phyloP scores from a whole-genome alignment of 1,140 invertebrate genomes.

The Zaprionus davidi region DNA sequence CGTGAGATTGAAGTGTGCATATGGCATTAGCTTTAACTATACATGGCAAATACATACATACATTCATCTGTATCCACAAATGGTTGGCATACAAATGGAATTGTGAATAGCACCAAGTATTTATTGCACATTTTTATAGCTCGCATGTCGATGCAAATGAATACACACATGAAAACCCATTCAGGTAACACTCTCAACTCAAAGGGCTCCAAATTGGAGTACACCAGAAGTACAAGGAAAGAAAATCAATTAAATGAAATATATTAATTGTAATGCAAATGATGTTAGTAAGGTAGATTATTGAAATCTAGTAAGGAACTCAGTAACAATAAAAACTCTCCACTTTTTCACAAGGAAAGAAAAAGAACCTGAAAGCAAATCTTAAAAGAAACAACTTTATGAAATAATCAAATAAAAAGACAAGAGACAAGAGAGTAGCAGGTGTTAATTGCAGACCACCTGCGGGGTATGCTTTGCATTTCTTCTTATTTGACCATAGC shows the following conservation, averaged over 20 bases:
- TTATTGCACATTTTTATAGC: conserved; percentile 14
- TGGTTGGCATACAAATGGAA: conserved; percentile 25
- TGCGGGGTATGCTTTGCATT: not conserved
- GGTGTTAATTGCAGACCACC: conserved; percentile 3
- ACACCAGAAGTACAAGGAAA: not conserved
- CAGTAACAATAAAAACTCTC: too few relatives aligned
- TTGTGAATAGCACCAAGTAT: not conserved
- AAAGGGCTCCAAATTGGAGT: not conserved
- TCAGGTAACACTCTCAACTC: not conserved
- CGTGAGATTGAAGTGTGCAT: conserved; percentile 74
- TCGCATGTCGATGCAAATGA: not conserved
- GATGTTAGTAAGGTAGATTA: too few relatives aligned
- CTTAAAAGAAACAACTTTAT: not conserved
- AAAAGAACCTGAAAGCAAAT: not conserved
- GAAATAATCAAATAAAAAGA: not conserved
- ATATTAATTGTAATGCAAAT: too few relatives aligned
- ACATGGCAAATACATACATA: not conserved
- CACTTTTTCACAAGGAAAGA: too few relatives aligned
- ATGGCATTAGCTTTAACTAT: conserved; percentile 71
- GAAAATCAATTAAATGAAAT: too few relatives aligned
- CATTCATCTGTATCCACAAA: conserved; percentile 1
- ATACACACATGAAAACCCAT: not conserved
- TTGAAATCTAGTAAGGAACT: too few relatives aligned
- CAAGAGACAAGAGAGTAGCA: not conserved
- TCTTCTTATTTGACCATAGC: not conserved